phyloP scores from a whole-genome alignment of 2,797 vertebrate genomes.

The Serranus cabrilla region DNA sequence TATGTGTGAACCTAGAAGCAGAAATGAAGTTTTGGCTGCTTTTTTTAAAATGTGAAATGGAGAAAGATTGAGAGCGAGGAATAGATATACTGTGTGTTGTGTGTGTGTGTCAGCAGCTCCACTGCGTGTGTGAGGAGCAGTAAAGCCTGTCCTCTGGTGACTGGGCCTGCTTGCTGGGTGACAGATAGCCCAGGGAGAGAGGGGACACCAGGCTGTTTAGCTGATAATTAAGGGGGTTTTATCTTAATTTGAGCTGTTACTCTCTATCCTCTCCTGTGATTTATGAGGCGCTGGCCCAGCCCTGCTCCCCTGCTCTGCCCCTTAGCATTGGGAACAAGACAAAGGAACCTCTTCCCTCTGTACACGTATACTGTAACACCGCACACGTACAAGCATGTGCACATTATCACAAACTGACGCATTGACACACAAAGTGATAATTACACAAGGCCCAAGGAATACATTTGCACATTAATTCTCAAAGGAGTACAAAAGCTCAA shows the following conservation, averaged over 20 bases:
- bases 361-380: conserved; percentile 35
- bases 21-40: conserved; percentile 9
- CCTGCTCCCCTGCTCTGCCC: conserved; percentile 75
- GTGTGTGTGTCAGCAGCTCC: conserved; percentile 52
- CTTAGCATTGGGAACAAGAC: conserved; percentile 78
- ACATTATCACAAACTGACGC: conserved; percentile 35
- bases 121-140: conserved; percentile 67
- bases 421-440: conserved; percentile 44
- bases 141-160: conserved; percentile 78
- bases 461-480: conserved; percentile 32
- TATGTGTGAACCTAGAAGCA: conserved; percentile 1
- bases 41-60: conserved; percentile 32
- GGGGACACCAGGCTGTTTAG: conserved; percentile 84
- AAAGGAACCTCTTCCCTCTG: conserved; percentile 68
- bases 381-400: conserved; percentile 21
- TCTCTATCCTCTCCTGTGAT: conserved; percentile 89
- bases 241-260: conserved; percentile 91
- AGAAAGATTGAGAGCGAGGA: conserved; percentile 14
- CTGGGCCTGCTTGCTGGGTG: conserved; percentile 74
- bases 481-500: conserved; percentile 34
- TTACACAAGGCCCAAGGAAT: conserved; percentile 38
- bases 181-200: conserved; percentile 78
- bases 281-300: conserved; percentile 80
- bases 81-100: conserved; percentile 29
- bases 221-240: conserved; percentile 88